These are phyloP conservation scores for Diplogasteroides magnus DNA, from an alignment of 1,140 invertebrate genomes.

Conservation along the genomic window DNA sequence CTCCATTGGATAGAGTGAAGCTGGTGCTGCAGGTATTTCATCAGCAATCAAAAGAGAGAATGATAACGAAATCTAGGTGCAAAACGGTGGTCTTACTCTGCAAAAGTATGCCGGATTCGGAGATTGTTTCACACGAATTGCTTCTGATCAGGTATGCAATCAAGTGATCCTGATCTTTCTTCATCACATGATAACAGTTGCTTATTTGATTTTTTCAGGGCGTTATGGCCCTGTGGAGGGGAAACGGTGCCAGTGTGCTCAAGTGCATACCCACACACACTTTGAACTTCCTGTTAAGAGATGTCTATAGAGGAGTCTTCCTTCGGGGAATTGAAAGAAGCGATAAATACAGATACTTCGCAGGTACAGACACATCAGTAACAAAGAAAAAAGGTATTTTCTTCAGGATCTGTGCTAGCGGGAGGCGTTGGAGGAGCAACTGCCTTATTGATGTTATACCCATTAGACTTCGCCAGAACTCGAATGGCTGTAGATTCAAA, in stretches of 20 bases:
- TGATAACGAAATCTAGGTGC: slow-evolving; percentile 39
- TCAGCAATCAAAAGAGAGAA: no score
- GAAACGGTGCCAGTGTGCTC: slow-evolving; percentile 46
- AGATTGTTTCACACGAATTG: slow-evolving; percentile 36
- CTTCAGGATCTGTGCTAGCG: slow-evolving; percentile 48
- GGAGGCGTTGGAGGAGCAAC: slow-evolving; percentile 54
- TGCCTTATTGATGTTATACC: slow-evolving; percentile 52
- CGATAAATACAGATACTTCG: slow-evolving; percentile 62
- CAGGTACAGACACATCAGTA: not conserved
- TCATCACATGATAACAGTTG: slow-evolving; percentile 3
- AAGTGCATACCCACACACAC: slow-evolving; percentile 52
- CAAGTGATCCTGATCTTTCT: not conserved
- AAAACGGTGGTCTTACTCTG: slow-evolving; percentile 30
- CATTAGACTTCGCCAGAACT: slow-evolving; percentile 55
- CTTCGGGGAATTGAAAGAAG: slow-evolving; percentile 72
- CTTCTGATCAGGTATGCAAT: slow-evolving; percentile 30
- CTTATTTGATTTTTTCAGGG: slow-evolving; percentile 33
- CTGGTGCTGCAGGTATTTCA: slow-evolving; percentile 46
- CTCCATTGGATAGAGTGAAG: slow-evolving; percentile 45
- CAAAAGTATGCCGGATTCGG: slow-evolving; percentile 39
- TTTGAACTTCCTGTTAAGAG: slow-evolving; percentile 50
- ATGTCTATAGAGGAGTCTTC: slow-evolving; percentile 39
- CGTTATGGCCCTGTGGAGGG: slow-evolving; percentile 49
- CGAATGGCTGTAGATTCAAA: slow-evolving; percentile 50
- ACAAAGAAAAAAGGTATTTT: not conserved